These are phyloP conservation scores for Cairina moschata DNA, from an alignment of 2,113 vertebrate species.

Conservation along the genomic window DNA sequence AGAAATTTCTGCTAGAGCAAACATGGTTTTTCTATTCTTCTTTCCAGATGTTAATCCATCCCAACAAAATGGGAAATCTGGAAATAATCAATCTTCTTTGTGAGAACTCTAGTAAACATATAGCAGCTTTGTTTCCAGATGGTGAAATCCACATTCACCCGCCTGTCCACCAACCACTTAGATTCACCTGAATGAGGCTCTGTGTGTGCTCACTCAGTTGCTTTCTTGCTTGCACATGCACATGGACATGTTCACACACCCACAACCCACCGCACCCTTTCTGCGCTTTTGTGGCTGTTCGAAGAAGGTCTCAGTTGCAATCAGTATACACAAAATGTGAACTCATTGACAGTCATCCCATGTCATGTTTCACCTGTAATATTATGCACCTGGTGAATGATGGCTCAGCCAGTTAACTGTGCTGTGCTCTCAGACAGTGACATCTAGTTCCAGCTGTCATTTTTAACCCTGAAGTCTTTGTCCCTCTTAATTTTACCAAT, in stretches of 20 bases:
- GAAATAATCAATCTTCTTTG: constrained; percentile 70
- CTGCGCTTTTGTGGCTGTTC: background rate
- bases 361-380: background rate
- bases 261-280: background rate
- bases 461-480: background rate
- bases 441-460: background rate
- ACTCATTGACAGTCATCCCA: rapidly evolving
- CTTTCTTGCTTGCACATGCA: background rate
- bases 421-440: background rate
- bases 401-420: background rate
- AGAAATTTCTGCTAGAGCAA: constrained; percentile 29
- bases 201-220: background rate
- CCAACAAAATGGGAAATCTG: constrained; percentile 53
- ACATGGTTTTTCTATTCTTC: background rate
- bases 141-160: constrained; percentile 15
- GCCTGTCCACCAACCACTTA: background rate
- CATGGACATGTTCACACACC: too few relatives aligned
- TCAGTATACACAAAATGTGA: background rate
- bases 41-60: constrained; percentile 53
- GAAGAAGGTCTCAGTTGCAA: background rate
- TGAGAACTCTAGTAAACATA: constrained; percentile 58
- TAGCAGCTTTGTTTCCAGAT: constrained; percentile 66
- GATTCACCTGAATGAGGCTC: constrained; percentile 57
- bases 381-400: background rate
- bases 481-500: background rate